Conservation (phyloP, 2,888 invertebrate genomes). For the Rhorus exstirpatorius region DNA sequence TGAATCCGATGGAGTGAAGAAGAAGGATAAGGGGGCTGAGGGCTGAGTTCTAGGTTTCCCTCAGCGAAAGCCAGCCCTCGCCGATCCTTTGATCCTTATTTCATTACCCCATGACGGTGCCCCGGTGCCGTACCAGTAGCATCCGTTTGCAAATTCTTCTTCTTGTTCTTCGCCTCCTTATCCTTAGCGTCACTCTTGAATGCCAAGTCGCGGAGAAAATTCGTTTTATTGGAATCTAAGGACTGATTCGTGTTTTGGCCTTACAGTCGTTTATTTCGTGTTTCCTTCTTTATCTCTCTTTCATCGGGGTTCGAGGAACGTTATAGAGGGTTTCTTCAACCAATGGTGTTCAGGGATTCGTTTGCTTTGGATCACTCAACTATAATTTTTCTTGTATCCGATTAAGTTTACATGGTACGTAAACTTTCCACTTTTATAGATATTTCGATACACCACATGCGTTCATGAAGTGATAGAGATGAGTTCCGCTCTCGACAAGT, state of each 20-base stretch:
- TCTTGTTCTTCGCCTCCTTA: constrained; percentile 71
- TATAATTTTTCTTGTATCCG: not conserved
- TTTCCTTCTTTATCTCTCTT: constrained; percentile 27
- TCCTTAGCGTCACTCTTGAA: constrained; percentile 74
- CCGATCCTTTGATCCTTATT: constrained; percentile 85
- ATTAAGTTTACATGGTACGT: constrained; percentile 5
- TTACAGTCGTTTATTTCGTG: constrained; percentile 64
- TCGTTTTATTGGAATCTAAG: constrained; percentile 83
- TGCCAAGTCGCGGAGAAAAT: constrained; percentile 84
- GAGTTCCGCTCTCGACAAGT: constrained; percentile 7
- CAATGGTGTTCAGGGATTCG: constrained; percentile 7
- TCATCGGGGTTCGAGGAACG: not conserved
- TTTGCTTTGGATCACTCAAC: not conserved
- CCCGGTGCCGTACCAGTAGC: constrained; percentile 71
- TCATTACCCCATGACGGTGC: constrained; percentile 82
- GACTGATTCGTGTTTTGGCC: constrained; percentile 56
- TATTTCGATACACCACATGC: not conserved
- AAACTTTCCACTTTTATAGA: not conserved
- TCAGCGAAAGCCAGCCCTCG: constrained; percentile 65
- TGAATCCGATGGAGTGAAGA: constrained; percentile 61
- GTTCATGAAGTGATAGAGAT: not conserved
- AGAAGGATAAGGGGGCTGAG: constrained; percentile 54
- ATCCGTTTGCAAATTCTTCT: constrained; percentile 84
- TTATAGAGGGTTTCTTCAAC: constrained; percentile 19
- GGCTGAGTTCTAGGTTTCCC: constrained; percentile 72